Evolutionary conservation across 30 jellyfish, hydroid and myxozoan genomes (phyloP).

Genomic region (Morbakka virulenta): DNA sequence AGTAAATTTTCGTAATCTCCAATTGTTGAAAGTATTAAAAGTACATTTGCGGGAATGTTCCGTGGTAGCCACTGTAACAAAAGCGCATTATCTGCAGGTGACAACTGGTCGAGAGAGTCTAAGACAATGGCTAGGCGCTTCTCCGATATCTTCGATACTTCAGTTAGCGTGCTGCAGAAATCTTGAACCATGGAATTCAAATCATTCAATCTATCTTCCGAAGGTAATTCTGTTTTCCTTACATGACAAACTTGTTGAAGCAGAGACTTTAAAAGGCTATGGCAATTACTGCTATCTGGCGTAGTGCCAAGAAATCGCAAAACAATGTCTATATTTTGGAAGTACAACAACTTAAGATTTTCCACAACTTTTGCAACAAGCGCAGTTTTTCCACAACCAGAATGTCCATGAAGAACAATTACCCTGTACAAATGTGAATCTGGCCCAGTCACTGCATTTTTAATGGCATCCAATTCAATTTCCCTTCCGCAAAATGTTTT

Average conservation of each 20-base stretch:
- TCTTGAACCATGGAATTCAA: not conserved
- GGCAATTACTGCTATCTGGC: constrained; percentile 26
- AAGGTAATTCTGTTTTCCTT: not conserved
- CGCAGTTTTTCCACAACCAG: constrained; percentile 77
- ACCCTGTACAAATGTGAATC: not conserved
- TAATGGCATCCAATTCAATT: constrained; percentile 39
- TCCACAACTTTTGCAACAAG: constrained; percentile 39
- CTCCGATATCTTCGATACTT: not conserved
- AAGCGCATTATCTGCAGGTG: constrained; percentile 70
- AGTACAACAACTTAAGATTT: constrained; percentile 28
- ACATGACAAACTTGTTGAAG: not conserved
- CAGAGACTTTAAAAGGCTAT: not conserved
- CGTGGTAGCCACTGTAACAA: constrained; percentile 64
- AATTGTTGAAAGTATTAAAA: constrained; percentile 47
- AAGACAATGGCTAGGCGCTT: constrained; percentile 50
- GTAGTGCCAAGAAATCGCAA: constrained; percentile 59
- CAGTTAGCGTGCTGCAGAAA: not conserved
- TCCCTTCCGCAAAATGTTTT: constrained; percentile 55
- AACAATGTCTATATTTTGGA: constrained; percentile 10
- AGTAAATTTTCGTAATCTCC: not conserved
- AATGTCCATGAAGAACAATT: constrained; percentile 65
- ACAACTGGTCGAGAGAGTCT: constrained; percentile 71
- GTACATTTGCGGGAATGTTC: constrained; percentile 46
- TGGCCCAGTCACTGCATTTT: not conserved
- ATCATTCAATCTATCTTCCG: not conserved